Conservation (phyloP, 2,113 vertebrate species). For the Lipotes vexillifer region DNA sequence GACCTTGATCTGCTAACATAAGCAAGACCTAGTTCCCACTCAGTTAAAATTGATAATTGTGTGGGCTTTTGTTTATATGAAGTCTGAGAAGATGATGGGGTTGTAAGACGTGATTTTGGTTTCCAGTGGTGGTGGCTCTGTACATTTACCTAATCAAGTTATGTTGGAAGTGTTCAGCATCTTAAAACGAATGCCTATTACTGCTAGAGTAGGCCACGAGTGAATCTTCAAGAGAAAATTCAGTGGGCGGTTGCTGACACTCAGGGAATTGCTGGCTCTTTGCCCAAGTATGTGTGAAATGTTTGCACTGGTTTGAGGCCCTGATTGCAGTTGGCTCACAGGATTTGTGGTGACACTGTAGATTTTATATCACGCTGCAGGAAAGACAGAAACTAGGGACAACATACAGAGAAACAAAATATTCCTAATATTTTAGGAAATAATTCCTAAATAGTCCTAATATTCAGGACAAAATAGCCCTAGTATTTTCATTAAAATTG, state of each 20-base stretch:
- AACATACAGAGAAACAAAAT: background rate
- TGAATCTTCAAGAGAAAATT: constrained; percentile 64
- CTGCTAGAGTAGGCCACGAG: constrained; percentile 45
- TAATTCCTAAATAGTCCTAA: background rate
- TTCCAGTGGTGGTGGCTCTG: constrained; percentile 17
- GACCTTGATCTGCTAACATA: background rate
- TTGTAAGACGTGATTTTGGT: background rate
- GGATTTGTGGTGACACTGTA: background rate
- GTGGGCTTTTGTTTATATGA: constrained; percentile 31
- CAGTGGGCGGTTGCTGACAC: constrained; percentile 51
- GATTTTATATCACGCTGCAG: background rate
- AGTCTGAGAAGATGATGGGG: constrained; percentile 36
- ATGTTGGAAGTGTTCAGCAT: constrained; percentile 62
- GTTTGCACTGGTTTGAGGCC: constrained; percentile 45
- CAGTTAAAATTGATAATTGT: background rate
- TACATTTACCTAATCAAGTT: constrained; percentile 54
- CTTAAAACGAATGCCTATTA: constrained; percentile 58
- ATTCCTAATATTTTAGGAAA: background rate
- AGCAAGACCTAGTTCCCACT: background rate
- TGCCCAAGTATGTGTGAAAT: constrained; percentile 65
- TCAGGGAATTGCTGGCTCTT: constrained; percentile 55
- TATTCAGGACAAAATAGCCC: background rate
- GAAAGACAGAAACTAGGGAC: background rate
- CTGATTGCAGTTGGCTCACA: constrained; percentile 35
- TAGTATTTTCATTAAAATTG: background rate